Evolutionary conservation across 1,140 invertebrate species (phyloP).

Genomic region (Ostrea denselamellosa): DNA sequence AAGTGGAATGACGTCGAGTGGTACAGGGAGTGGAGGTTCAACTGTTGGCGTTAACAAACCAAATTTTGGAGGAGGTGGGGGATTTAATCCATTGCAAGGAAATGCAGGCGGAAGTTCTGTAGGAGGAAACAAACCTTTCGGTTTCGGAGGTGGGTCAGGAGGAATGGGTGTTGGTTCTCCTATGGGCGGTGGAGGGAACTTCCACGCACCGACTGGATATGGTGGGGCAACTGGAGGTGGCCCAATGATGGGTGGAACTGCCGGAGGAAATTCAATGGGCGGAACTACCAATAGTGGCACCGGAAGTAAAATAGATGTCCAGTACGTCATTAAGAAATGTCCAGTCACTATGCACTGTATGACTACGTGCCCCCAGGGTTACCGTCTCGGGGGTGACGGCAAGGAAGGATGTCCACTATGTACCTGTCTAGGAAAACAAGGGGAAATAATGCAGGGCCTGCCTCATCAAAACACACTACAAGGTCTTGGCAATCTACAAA

Average conservation of each 20-base stretch:
- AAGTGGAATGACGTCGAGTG: not conserved
- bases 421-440: conserved; percentile 40
- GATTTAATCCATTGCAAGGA: conserved; percentile 26
- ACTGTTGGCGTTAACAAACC: not conserved
- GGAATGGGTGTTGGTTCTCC: not conserved
- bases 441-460: conserved; percentile 53
- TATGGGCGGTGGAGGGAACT: conserved; percentile 31
- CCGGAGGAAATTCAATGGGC: not conserved
- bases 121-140: conserved; percentile 27
- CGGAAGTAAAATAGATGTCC: conserved; percentile 38
- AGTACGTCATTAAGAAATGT: conserved; percentile 53
- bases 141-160: conserved; percentile 29
- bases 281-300: not conserved
- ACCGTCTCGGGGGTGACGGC: conserved; percentile 28
- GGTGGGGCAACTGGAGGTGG: not conserved
- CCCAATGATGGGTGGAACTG: not conserved
- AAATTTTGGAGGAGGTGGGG: not conserved
- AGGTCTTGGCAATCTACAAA: not conserved
- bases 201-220: conserved; percentile 32
- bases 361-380: conserved; percentile 54
- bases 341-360: conserved; percentile 55
- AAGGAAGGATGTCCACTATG: conserved; percentile 52
- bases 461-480: conserved; percentile 48
- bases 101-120: not conserved
- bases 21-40: not conserved